These are phyloP conservation scores for Geodia barretti DNA, from an alignment of 37 sponge, comb jelly and placozoan genomes.

Conservation along the genomic window DNA sequence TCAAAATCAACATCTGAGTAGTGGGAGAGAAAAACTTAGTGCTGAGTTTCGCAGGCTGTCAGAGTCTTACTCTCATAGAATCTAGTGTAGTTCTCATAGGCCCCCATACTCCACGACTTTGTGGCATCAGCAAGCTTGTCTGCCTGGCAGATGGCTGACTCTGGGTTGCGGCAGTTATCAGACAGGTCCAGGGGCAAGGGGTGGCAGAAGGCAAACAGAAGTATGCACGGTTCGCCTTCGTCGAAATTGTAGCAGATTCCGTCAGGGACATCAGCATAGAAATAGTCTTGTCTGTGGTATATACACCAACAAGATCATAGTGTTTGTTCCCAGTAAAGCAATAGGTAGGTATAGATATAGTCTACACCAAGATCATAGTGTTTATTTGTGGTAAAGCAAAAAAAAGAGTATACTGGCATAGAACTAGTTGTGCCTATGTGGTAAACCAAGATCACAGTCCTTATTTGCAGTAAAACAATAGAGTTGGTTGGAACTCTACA, in stretches of 20 bases:
- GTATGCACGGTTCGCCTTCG: neutral
- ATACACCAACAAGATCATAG: neutral
- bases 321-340: neutral
- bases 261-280: neutral
- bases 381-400: neutral
- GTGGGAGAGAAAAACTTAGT: neutral
- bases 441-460: neutral
- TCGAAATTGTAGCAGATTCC: constrained; percentile 5
- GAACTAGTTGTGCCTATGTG: too few species aligned
- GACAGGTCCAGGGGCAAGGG: constrained; percentile 14
- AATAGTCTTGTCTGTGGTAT: constrained; percentile 9
- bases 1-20: constrained; percentile 3
- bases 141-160: neutral
- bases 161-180: neutral
- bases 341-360: neutral
- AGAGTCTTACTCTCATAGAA: constrained; percentile 27
- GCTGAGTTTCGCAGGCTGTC: neutral
- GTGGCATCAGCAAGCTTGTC: neutral
- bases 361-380: neutral
- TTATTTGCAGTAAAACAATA: neutral
- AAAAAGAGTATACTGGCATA: too few species aligned
- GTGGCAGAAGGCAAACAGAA: constrained; percentile 40
- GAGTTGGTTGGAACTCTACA: too few species aligned
- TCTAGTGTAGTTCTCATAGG: neutral
- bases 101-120: neutral